Evolutionary conservation across 2,888 invertebrate species (phyloP).

Genomic region (Lysandra coridon): DNA sequence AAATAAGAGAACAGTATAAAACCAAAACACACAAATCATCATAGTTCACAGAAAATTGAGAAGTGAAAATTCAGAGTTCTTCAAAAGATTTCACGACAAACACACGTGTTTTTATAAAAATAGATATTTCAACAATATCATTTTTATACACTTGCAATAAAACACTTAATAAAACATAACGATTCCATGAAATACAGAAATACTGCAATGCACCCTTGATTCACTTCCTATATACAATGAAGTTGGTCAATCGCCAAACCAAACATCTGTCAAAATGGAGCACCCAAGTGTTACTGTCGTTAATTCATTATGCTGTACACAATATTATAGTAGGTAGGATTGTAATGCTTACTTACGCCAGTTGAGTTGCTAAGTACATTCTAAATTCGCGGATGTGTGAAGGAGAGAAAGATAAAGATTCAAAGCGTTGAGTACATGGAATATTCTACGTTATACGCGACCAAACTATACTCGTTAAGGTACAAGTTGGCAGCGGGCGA

Average conservation of each 20-base stretch:
- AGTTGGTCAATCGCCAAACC: slow-evolving; percentile 38
- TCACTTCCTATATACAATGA: slow-evolving; percentile 33
- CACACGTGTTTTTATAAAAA: no score
- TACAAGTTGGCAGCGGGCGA: no score
- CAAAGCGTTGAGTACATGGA: no score
- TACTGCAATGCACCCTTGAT: slow-evolving; percentile 22
- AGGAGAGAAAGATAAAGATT: no score
- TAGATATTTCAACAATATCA: not conserved
- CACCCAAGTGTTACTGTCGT: slow-evolving; percentile 29
- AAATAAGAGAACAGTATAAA: not conserved
- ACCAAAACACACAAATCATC: not conserved
- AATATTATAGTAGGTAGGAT: no score
- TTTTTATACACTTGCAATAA: not conserved
- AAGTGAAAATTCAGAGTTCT: not conserved
- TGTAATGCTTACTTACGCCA: no score
- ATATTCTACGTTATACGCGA: no score
- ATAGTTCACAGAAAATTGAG: not conserved
- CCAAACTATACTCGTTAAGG: no score
- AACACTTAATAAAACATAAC: not conserved
- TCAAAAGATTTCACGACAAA: no score
- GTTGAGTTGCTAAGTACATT: no score
- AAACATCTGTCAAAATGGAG: slow-evolving; percentile 38
- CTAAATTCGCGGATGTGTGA: no score
- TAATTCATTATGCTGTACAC: no score
- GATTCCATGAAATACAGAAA: slow-evolving; percentile 25